A percentile compares a stretch with the other conserved stretches of the same genome.
Evolutionary conservation across 2,888 invertebrate genomes (phyloP).

Genomic region (Protodeltote pygarga): DNA sequence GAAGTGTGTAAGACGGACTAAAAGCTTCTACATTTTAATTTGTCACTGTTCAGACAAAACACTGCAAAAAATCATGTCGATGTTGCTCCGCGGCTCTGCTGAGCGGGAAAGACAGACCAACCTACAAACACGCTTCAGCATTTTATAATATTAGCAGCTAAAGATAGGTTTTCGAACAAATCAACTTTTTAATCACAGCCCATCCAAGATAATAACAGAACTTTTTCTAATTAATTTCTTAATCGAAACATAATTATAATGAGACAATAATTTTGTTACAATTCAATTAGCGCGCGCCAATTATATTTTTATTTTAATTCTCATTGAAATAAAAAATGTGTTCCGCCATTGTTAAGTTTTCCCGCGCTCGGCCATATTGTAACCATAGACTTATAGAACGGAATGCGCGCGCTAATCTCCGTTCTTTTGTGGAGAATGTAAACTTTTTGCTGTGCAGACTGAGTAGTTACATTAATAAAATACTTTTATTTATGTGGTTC

Average conservation of each 20-base stretch:
- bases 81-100: no score
- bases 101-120: no score
- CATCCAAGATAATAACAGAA: conserved; percentile 2
- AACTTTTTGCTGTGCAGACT: conserved; percentile 22
- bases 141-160: no score
- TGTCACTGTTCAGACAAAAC: no score
- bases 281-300: conserved; percentile 60
- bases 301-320: conserved; percentile 63
- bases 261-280: conserved; percentile 38
- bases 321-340: conserved; percentile 54
- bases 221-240: conserved; percentile 12
- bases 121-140: no score
- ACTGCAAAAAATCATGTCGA: no score
- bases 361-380: conserved; percentile 67
- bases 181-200: no score
- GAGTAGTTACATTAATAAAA: conserved; percentile 12
- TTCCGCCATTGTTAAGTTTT: conserved; percentile 70
- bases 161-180: no score
- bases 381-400: conserved; percentile 51
- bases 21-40: no score
- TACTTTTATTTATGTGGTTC: conserved; percentile 2
- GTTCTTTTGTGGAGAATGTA: conserved; percentile 31
- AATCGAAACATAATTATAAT: conserved; percentile 13
- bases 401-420: conserved; percentile 29
- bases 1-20: no score